Evolutionary conservation across 2,888 invertebrate species (phyloP).

Genomic region (Erebia palarica): DNA sequence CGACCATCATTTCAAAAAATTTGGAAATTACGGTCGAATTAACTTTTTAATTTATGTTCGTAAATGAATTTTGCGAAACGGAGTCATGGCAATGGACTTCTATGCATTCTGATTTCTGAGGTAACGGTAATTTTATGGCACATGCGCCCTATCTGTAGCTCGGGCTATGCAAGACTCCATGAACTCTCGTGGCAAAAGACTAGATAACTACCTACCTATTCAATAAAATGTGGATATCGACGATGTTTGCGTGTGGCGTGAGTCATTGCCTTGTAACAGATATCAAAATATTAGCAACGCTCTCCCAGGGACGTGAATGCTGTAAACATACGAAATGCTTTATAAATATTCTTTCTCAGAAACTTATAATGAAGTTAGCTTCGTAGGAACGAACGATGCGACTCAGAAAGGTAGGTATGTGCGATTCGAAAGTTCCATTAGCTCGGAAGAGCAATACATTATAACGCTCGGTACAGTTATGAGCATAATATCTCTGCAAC

Average conservation of each 20-base stretch:
- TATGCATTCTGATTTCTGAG: neutral
- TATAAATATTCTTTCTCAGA: conserved; percentile 59
- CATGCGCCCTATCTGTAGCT: neutral
- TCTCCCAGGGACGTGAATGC: conserved; percentile 63
- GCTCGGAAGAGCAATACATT: conserved; percentile 20
- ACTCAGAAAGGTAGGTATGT: conserved; percentile 16
- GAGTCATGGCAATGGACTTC: neutral
- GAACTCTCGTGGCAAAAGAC: neutral
- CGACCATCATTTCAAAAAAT: neutral
- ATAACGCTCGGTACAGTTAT: conserved; percentile 35
- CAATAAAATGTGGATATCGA: conserved; percentile 5
- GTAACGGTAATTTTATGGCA: neutral
- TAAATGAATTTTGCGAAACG: neutral
- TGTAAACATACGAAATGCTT: conserved; percentile 56
- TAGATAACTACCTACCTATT: too few relatives aligned
- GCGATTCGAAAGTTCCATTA: conserved; percentile 30
- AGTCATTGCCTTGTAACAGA: conserved; percentile 49
- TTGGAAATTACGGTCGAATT: too few relatives aligned
- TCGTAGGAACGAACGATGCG: conserved; percentile 44
- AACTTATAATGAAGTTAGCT: conserved; percentile 55
- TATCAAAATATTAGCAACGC: conserved; percentile 63
- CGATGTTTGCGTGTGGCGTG: conserved; percentile 46
- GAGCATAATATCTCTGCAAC: conserved; percentile 38
- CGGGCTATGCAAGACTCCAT: neutral
- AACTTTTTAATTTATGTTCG: too few relatives aligned